Evolutionary conservation across 2,797 vertebrate species (phyloP).

Genomic region (Luscinia megarhynchos): DNA sequence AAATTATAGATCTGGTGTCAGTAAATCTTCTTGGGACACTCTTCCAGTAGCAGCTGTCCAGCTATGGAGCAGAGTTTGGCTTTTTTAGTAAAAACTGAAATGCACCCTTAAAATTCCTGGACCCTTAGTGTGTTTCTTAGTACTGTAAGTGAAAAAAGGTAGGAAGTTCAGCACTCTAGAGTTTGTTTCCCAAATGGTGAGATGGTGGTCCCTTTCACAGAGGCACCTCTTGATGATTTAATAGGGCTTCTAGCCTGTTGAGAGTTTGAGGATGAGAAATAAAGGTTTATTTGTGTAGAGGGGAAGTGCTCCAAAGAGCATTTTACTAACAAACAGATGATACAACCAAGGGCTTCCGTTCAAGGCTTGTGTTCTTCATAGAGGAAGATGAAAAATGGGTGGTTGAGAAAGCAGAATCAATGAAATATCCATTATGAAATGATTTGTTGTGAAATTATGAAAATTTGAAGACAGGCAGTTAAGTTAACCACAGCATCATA

Average conservation of each 20-base stretch:
- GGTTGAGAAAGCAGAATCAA: neutral
- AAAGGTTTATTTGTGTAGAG: neutral
- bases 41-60: neutral
- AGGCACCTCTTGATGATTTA: neutral
- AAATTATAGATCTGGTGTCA: neutral
- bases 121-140: neutral
- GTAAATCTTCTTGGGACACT: neutral
- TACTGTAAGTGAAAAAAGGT: neutral
- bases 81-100: neutral
- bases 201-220: neutral
- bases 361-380: neutral
- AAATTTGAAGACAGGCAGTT: neutral
- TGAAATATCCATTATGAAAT: neutral
- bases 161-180: neutral
- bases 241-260: neutral
- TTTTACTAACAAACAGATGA: neutral
- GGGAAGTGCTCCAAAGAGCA: neutral
- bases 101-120: neutral
- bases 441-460: neutral
- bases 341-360: neutral
- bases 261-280: neutral
- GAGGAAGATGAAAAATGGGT: neutral
- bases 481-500: neutral
- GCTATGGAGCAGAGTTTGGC: neutral
- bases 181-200: neutral